These are phyloP conservation scores for Nothocercus julius DNA, from an alignment of 2,113 vertebrate species.

Conservation along the genomic window DNA sequence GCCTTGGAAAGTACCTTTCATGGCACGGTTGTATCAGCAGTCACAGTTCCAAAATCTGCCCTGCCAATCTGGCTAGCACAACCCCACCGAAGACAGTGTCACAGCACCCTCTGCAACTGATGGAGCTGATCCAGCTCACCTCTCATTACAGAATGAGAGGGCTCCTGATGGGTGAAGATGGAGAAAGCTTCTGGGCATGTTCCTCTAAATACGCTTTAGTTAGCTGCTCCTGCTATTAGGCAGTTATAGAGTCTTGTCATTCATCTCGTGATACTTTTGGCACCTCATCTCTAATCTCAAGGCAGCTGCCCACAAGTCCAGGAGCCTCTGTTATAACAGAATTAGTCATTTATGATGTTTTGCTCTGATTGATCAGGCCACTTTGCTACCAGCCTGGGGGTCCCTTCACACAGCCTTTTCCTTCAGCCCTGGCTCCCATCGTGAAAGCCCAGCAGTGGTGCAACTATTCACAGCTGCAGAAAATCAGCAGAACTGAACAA, in stretches of 20 bases:
- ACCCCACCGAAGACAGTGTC: neutral
- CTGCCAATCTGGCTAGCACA: neutral
- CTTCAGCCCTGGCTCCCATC: constrained; percentile 5
- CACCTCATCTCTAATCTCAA: neutral
- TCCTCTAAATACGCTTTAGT: neutral
- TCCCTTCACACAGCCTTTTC: neutral
- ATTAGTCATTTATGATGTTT: neutral
- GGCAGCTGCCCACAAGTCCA: neutral
- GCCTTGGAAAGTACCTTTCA: neutral
- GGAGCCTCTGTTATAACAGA: neutral
- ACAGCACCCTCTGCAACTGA: neutral
- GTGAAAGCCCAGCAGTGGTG: constrained; percentile 28
- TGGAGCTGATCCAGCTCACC: neutral
- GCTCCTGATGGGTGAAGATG: neutral
- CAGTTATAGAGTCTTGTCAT: neutral
- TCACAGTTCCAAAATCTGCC: neutral
- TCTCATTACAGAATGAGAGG: accelerated
- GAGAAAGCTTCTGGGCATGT: neutral
- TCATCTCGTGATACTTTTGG: neutral
- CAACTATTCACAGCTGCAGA: constrained; percentile 60
- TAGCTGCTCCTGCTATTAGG: neutral
- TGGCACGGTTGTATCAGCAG: accelerated
- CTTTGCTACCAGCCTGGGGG: neutral
- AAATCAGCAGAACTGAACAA: constrained; percentile 60
- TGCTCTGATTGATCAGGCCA: neutral